These are phyloP conservation scores for Chaunax sp. DNA, from an alignment of 2,797 vertebrate species.

Conservation along the genomic window DNA sequence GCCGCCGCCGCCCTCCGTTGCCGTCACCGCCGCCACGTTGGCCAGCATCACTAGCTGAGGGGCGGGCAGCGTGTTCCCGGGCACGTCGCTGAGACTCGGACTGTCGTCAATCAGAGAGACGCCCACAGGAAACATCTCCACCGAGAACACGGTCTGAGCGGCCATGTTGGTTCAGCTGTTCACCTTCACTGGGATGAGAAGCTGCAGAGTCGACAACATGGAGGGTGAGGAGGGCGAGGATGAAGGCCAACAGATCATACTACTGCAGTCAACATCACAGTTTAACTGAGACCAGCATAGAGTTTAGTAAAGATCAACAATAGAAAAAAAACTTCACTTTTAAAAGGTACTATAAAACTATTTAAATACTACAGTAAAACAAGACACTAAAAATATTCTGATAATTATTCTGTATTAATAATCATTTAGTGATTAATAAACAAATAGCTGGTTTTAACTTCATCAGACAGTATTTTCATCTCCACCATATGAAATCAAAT, in stretches of 20 bases:
- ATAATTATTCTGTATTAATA: no score
- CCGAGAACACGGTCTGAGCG: slow-evolving; percentile 88
- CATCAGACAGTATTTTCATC: no score
- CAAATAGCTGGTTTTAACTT: no score
- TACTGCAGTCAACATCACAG: no score
- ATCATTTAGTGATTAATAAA: no score
- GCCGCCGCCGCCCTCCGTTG: slow-evolving; percentile 80
- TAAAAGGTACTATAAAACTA: no score
- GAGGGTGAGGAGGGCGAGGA: not conserved
- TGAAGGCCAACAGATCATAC: not conserved
- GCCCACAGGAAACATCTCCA: slow-evolving; percentile 82
- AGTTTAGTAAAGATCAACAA: no score
- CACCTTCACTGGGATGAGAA: slow-evolving; percentile 2
- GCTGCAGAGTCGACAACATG: slow-evolving; percentile 8
- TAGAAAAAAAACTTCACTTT: no score
- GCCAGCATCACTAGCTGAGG: slow-evolving; percentile 97
- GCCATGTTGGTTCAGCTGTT: slow-evolving; percentile 81
- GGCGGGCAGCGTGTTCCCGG: slow-evolving; percentile 87
- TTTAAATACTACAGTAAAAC: no score
- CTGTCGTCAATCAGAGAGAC: slow-evolving; percentile 84
- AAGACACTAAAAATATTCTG: no score
- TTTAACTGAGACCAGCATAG: no score
- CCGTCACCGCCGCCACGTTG: slow-evolving; percentile 89
- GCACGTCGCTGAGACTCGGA: slow-evolving; percentile 87
- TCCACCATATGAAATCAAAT: no score